A percentile compares a stretch with the other conserved stretches of the same genome.
These are phyloP conservation scores for Athene noctua DNA, from an alignment of 2,113 vertebrate species.

Conservation along the genomic window DNA sequence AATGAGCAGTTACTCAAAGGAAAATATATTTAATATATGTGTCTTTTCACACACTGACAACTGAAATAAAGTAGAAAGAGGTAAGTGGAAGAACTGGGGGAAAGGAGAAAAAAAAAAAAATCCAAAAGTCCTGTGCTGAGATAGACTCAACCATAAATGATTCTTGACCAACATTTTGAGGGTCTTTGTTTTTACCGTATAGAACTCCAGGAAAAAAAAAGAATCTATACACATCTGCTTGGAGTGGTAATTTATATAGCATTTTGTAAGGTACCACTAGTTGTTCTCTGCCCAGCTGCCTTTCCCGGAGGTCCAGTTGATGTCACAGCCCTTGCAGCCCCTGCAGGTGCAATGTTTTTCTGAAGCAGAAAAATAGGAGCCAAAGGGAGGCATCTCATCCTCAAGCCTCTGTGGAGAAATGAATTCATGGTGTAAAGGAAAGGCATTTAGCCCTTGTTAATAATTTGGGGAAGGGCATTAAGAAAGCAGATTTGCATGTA, in stretches of 20 bases:
- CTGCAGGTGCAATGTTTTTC: not conserved
- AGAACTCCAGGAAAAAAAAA: not conserved
- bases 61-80: not conserved
- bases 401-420: not conserved
- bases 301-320: not conserved
- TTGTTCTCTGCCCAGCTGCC: not conserved
- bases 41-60: not conserved
- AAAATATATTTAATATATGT: not conserved
- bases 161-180: not conserved
- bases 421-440: not conserved
- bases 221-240: not conserved
- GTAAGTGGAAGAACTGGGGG: not conserved
- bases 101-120: not conserved
- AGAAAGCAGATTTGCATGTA: not conserved
- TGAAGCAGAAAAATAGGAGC: not conserved
- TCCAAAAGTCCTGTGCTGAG: not conserved
- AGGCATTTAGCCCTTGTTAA: not conserved
- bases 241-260: not conserved
- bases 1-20: not conserved
- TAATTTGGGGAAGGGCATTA: not conserved
- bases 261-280: not conserved
- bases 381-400: not conserved
- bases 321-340: not conserved
- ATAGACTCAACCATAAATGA: not conserved
- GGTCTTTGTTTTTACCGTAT: not conserved